A percentile compares a stretch with the other conserved stretches of the same genome.
These are phyloP conservation scores for Panopea generosa DNA, from an alignment of 2,888 invertebrate genomes.

Conservation along the genomic window DNA sequence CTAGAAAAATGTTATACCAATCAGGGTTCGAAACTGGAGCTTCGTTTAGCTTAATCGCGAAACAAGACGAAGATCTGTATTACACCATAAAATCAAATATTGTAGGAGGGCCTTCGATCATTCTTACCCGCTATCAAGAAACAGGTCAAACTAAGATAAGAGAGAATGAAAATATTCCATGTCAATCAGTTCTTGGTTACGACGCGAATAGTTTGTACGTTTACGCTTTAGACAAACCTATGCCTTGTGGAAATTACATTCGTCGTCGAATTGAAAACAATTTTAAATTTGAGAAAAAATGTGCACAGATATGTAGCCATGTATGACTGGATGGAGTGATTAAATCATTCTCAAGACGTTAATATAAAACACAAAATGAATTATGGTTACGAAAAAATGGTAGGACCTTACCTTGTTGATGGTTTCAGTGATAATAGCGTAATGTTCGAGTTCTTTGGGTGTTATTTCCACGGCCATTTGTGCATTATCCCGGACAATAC, in stretches of 20 bases:
- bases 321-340: conserved; percentile 2
- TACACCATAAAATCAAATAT: conserved; percentile 9
- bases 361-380: background rate
- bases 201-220: conserved; percentile 43
- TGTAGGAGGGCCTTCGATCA: conserved; percentile 9
- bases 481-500: background rate
- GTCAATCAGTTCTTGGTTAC: conserved; percentile 9
- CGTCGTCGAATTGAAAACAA: conserved; percentile 14
- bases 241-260: conserved; percentile 42
- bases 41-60: background rate
- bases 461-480: conserved; percentile 21
- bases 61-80: conserved; percentile 8
- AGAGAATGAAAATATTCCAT: background rate
- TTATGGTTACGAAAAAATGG: background rate
- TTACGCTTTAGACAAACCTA: conserved; percentile 24
- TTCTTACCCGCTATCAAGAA: conserved; percentile 17
- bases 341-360: conserved; percentile 1
- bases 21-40: background rate
- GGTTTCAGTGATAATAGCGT: conserved; percentile 16
- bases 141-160: conserved; percentile 14
- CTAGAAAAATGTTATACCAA: conserved; percentile 14
- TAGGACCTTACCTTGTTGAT: conserved; percentile 28
- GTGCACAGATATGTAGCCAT: background rate
- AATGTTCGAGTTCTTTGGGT: conserved; percentile 15
- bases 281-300: conserved; percentile 14